Percentiles rank a stretch among this genome's conserved stretches.
Conservation (phyloP, 2,797 vertebrate species). For the Spinibarbus caldwelli region DNA sequence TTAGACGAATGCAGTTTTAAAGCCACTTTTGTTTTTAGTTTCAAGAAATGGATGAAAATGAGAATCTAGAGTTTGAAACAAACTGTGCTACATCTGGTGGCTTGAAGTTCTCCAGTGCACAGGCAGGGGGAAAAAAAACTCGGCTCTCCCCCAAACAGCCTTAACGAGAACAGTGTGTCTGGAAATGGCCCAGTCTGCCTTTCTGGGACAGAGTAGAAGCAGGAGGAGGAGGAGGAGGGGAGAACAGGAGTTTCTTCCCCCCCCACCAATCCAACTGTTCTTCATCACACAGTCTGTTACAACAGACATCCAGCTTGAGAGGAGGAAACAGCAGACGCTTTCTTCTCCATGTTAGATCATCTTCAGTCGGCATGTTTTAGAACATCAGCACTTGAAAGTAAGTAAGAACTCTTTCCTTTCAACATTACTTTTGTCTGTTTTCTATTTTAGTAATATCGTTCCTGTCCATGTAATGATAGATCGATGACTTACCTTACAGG, state of each 20-base stretch:
- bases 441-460: neutral
- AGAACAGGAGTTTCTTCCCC: conserved; percentile 60
- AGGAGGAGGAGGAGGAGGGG: conserved; percentile 42
- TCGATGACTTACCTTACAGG: conserved; percentile 14
- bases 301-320: conserved; percentile 66
- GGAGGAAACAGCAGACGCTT: conserved; percentile 26
- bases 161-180: conserved; percentile 94
- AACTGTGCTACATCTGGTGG: conserved; percentile 37
- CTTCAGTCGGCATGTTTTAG: conserved; percentile 37
- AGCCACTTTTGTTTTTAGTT: neutral
- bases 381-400: conserved; percentile 14
- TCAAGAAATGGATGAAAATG: neutral
- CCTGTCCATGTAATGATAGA: conserved; percentile 3
- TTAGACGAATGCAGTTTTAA: neutral
- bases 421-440: neutral
- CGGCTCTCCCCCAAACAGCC: conserved; percentile 69
- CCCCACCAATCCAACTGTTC: conserved; percentile 57
- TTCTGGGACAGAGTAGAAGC: conserved; percentile 44
- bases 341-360: neutral
- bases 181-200: conserved; percentile 52
- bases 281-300: conserved; percentile 36
- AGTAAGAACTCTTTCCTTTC: conserved; percentile 29
- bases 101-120: conserved; percentile 50
- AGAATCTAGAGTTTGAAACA: neutral
- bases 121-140: conserved; percentile 55